Base-by-base conservation (phyloP, 2,888 invertebrate species). In the Orthosia gracilis region DNA sequence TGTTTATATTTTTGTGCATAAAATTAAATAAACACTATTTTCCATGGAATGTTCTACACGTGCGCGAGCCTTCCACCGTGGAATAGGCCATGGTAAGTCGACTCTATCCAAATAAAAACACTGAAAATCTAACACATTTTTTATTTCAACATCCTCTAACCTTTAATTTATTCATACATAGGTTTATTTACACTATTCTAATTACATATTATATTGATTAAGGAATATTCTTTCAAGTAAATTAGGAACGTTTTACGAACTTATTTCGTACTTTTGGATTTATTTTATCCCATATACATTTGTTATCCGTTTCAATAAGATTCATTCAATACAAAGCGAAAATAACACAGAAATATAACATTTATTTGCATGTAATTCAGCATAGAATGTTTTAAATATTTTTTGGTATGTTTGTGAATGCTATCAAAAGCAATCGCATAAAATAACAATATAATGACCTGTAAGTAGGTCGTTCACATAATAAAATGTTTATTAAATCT, bases 31-130 rank as follows among this genome's bases (percentile, higher is more conserved):
- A 92, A 89, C 88, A 92, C 93, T 95, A 88, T 96, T 95, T 96
- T 96, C 95, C 95, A 96, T 96, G 96, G 95, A 95, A 93, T 94
- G 93, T 94, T 94, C 94, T 94, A 94, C 92, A 91, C 91, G 93
- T 92, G 94, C 91, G 90, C 94, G 95, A 95, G 94, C 91, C 89
- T 92, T 89, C 91, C 92, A 91, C 89, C 92, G 92, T 95, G 95
- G 95, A 95, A 94, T 94, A 94, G 94, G 92, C 94, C 95, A 94
- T 96, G 96, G 96, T 95, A 94, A 96, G 95, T 96, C 91, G 88
- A 93, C 87, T 91, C 88, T 91, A 92, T 92, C 87, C 82, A 90
- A 94, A 94, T 95, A 95, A 95, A 95, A 92, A 85, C 83, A 91
- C 87, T 85, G 82, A 88, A 89, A 89, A 89, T 85, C 87, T 83